phyloP scores from a whole-genome alignment of 1,140 invertebrate genomes.

The Drosophila ironensis region DNA sequence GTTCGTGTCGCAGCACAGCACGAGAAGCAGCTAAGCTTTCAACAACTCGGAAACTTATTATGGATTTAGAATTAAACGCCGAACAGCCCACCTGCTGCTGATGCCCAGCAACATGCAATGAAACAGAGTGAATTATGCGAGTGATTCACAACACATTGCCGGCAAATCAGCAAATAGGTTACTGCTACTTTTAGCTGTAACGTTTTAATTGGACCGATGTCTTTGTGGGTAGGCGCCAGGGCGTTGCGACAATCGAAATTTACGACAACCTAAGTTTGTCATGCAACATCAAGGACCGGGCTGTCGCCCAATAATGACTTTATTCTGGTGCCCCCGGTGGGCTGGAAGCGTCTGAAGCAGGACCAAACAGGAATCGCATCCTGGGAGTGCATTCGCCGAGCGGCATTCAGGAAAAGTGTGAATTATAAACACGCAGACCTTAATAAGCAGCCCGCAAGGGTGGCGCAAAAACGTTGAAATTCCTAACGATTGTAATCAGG shows the following conservation, averaged over 20 bases:
- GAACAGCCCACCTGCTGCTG: constrained; percentile 34
- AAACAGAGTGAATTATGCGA: constrained; percentile 22
- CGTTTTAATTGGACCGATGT: constrained; percentile 9
- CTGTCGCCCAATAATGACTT: constrained; percentile 66
- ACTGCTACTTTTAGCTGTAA: constrained; percentile 8
- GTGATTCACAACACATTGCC: constrained; percentile 34
- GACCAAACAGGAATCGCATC: background rate
- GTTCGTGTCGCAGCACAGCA: constrained; percentile 39
- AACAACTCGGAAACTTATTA: constrained; percentile 67
- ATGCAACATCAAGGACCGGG: constrained; percentile 48
- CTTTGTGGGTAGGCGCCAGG: constrained; percentile 5
- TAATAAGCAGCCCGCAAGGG: constrained; percentile 49
- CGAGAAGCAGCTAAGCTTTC: constrained; percentile 53
- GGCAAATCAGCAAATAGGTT: constrained; percentile 9
- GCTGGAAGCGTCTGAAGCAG: background rate
- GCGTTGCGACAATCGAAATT: constrained; percentile 41
- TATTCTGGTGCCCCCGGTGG: constrained; percentile 11
- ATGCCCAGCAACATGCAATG: constrained; percentile 7
- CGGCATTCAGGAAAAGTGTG: constrained; percentile 66
- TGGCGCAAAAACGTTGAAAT: constrained; percentile 28
- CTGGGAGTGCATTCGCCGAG: constrained; percentile 34
- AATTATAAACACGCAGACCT: constrained; percentile 73
- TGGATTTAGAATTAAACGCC: constrained; percentile 45
- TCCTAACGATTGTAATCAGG: constrained; percentile 59
- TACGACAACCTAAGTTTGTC: constrained; percentile 45